Evolutionary conservation across 2,113 vertebrate species (phyloP).

Genomic region (Pycnonotus jocosus): DNA sequence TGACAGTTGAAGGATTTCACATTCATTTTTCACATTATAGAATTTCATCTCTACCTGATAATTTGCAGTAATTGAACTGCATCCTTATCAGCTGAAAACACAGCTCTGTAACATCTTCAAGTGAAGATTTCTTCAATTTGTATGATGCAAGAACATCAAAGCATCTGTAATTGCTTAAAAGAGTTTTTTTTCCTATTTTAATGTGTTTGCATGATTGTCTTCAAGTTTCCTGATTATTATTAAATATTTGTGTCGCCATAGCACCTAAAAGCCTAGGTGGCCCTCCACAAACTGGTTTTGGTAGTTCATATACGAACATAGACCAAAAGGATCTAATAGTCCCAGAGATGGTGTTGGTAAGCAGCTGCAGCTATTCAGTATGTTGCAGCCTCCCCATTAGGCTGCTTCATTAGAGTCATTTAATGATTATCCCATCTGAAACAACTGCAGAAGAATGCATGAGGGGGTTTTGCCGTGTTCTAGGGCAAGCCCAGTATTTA

Average conservation of each 20-base stretch:
- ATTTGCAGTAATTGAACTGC: not conserved
- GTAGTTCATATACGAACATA: not conserved
- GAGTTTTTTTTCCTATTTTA: not conserved
- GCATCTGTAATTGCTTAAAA: not conserved
- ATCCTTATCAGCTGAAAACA: not conserved
- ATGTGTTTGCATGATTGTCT: not conserved
- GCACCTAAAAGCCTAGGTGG: not conserved
- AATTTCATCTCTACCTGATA: not conserved
- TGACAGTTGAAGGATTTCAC: not conserved
- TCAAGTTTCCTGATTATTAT: not conserved
- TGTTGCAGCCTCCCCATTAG: not conserved
- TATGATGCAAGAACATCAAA: not conserved
- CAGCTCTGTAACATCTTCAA: not conserved
- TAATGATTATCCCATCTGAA: not conserved
- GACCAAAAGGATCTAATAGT: not conserved
- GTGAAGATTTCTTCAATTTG: not conserved
- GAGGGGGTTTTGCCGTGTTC: fast-evolving
- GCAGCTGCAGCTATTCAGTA: not conserved
- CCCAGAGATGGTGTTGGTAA: not conserved
- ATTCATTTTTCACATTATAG: not conserved
- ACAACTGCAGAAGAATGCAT: not conserved
- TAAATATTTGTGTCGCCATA: not conserved
- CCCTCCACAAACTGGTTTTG: not conserved
- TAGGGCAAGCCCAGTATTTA: not conserved
- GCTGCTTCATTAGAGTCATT: not conserved